These are phyloP conservation scores for Rattus rattus DNA, from an alignment of 2,113 vertebrate genomes.

Conservation along the genomic window DNA sequence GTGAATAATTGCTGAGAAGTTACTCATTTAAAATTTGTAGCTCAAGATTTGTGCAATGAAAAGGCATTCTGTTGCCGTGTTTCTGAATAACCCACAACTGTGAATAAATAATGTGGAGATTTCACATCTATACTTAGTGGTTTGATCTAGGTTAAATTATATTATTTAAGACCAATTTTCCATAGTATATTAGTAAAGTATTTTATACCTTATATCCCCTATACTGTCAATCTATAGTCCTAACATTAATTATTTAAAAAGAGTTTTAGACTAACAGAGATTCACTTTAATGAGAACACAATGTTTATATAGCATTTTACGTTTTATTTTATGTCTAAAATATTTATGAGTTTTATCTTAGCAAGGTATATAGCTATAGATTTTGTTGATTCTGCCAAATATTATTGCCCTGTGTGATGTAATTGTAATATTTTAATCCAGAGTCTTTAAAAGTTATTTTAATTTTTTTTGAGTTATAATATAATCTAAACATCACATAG, in stretches of 20 bases:
- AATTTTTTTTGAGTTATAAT: background rate
- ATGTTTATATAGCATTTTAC: background rate
- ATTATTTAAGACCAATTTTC: background rate
- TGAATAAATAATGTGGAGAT: background rate
- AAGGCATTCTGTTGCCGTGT: background rate
- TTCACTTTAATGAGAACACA: background rate
- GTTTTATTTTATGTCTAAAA: background rate
- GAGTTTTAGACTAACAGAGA: background rate
- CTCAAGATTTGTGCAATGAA: background rate
- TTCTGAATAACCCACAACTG: background rate
- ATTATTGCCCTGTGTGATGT: background rate
- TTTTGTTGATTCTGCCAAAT: background rate
- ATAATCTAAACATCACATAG: background rate
- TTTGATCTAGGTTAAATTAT: background rate
- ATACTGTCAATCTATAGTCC: background rate
- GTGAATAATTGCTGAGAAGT: background rate
- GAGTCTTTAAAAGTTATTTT: background rate
- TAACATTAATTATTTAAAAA: background rate
- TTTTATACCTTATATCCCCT: background rate
- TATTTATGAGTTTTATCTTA: background rate
- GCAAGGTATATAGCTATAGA: background rate
- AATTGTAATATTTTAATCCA: constrained; percentile 6
- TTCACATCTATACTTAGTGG: background rate
- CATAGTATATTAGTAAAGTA: background rate
- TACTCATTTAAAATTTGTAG: background rate